These are phyloP conservation scores for Lateolabrax maculatus DNA, from an alignment of 2,797 vertebrate species.

Conservation along the genomic window DNA sequence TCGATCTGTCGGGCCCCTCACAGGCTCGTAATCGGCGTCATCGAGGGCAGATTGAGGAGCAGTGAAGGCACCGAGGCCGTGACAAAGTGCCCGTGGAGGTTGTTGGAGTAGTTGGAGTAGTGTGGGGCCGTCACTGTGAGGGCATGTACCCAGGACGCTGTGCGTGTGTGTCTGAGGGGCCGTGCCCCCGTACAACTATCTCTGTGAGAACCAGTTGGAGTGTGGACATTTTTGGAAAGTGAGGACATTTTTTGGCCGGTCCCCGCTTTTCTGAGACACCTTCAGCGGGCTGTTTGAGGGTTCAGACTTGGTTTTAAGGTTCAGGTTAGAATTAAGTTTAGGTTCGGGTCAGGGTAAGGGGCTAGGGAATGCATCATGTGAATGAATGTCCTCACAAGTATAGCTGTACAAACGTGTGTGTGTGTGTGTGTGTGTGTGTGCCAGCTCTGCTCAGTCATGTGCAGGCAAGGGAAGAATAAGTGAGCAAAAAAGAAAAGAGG, in stretches of 20 bases:
- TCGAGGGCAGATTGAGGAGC: slow-evolving; percentile 71
- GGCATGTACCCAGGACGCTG: slow-evolving; percentile 22
- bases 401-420: slow-evolving; percentile 3
- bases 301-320: too few species aligned
- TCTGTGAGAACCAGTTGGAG: too few species aligned
- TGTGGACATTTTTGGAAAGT: too few species aligned
- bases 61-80: slow-evolving; percentile 60
- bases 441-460: slow-evolving; percentile 69
- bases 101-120: slow-evolving; percentile 71
- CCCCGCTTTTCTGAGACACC: too few species aligned
- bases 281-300: too few species aligned
- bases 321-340: too few species aligned
- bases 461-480: slow-evolving; percentile 66
- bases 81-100: slow-evolving; percentile 64
- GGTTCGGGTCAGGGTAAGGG: too few species aligned
- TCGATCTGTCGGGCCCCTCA: slow-evolving; percentile 70
- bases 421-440: slow-evolving; percentile 33
- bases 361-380: too few species aligned
- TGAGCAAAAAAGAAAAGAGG: slow-evolving; percentile 64
- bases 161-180: slow-evolving; percentile 27
- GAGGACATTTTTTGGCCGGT: too few species aligned
- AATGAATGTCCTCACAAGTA: too few species aligned
- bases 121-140: slow-evolving; percentile 39
- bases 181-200: too few species aligned
- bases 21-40: slow-evolving; percentile 71